A percentile compares a stretch with the other conserved stretches of the same genome.
Evolutionary conservation across 2,888 invertebrate species (phyloP).

Genomic region (Pocota personata): DNA sequence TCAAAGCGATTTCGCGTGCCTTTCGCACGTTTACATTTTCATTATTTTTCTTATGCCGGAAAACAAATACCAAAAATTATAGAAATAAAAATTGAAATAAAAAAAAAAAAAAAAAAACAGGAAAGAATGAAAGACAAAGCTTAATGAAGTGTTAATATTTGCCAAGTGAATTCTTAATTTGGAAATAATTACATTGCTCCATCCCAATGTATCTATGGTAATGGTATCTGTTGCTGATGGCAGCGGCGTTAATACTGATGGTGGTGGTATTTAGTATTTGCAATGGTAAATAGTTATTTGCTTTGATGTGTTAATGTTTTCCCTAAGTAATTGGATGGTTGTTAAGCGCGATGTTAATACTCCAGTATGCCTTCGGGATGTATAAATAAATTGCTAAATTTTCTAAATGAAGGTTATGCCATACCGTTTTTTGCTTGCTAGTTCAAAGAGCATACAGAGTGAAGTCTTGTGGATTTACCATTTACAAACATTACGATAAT

Average conservation of each 20-base stretch:
- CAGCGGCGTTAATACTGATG: not conserved
- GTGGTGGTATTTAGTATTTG: not conserved
- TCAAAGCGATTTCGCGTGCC: slow-evolving; percentile 5
- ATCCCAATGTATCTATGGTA: not conserved
- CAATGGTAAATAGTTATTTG: slow-evolving; percentile 20
- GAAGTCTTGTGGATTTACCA: not conserved
- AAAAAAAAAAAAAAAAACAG: not conserved
- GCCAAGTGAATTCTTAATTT: slow-evolving; percentile 47
- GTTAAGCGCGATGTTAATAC: slow-evolving; percentile 1
- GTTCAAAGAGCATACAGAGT: not conserved
- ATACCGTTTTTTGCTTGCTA: not conserved
- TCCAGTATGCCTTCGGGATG: not conserved
- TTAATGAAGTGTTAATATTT: slow-evolving; percentile 49
- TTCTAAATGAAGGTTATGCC: not conserved
- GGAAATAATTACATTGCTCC: slow-evolving; percentile 28
- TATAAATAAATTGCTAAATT: not conserved
- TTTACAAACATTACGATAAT: not conserved
- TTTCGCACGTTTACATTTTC: not conserved
- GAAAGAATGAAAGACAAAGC: not conserved
- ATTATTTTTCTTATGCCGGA: not conserved
- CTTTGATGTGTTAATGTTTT: slow-evolving; percentile 35
- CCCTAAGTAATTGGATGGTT: slow-evolving; percentile 31
- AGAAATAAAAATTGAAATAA: no score
- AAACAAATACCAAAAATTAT: not conserved
- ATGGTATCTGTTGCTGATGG: not conserved